phyloP scores from a whole-genome alignment of 2,113 vertebrate species.

The Silurus meridionalis region DNA sequence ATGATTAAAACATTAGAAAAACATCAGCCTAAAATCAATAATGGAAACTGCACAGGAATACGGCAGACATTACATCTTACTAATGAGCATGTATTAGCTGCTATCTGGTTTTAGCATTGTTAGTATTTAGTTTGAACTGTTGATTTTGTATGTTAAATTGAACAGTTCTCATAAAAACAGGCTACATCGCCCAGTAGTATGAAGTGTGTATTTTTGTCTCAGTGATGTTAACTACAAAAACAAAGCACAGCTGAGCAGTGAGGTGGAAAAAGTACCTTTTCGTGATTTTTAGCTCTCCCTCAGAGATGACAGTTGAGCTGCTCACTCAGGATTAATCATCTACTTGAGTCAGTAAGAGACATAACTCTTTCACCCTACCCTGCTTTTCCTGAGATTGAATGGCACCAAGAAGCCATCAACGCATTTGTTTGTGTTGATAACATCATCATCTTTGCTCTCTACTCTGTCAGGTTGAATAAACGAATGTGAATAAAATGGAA shows the following conservation, averaged over 20 bases:
- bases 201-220: conserved; percentile 18
- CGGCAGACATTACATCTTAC: background rate
- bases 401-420: background rate
- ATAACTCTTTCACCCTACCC: background rate
- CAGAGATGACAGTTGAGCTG: conserved; percentile 1
- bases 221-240: conserved; percentile 18
- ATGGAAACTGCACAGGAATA: background rate
- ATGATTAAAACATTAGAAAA: background rate
- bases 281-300: conserved; percentile 8
- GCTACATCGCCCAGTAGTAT: background rate
- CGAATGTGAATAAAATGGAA: conserved; percentile 29
- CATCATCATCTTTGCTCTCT: conserved; percentile 54
- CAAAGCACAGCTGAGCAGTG: conserved; percentile 14
- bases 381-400: background rate
- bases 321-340: conserved; percentile 18
- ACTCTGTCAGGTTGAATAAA: conserved; percentile 54
- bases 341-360: conserved; percentile 5
- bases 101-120: background rate
- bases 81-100: background rate
- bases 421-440: conserved; percentile 50
- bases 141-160: background rate
- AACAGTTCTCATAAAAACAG: conserved; percentile 6
- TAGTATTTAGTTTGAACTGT: background rate
- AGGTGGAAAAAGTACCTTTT: conserved; percentile 1
- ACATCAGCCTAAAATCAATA: background rate